Base-by-base conservation (phyloP, 2,888 invertebrate species). In the Julus scandinavius region DNA sequence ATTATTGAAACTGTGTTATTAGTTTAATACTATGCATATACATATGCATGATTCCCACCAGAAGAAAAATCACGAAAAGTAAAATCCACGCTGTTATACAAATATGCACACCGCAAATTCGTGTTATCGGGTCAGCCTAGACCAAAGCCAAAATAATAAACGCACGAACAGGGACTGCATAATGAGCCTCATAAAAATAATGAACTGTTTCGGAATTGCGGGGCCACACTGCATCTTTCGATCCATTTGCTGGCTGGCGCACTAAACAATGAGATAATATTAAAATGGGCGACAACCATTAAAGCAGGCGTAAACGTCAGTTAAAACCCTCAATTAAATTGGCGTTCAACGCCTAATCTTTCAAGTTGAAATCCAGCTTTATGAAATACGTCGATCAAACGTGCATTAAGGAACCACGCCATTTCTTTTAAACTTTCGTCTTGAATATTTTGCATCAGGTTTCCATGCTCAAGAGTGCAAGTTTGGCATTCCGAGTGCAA, bases 121-220 rank as follows among this genome's bases (percentile, higher is more conserved):
- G 72, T 72, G 72, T 20, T 72, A 29, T 72, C 72, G 72, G 72
- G 72, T 72, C 72, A 72, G 29, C 29, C 72, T 72, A n/a, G 29
- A 29, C 72, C 72, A 11, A 72, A 72, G 72, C 72, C 63, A 72
- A 72, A 72, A 72, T 72, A 72, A 72, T 72, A 72, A 72, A 72
- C 72, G 72, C 72, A 72, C 72, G 29, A 72, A 72, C 72, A 72
- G 72, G 72, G 72, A 72, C 72, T 72, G 72, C 72, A 72, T 72
- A 72, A 72, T 72, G 72, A 72, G 72, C 72, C 72, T 72, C 29
- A 72, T 72, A 72, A 72, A 72, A 72, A 72, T 72, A 72, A 72
- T 72, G 29, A 72, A 72, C 29, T 72, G 72, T 72, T 72, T 29
- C 72, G 29, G n/a, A 9, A 29, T 29, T 15, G 58, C 58, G 58